Percentiles rank a stretch among this genome's conserved stretches.
phyloP scores from a whole-genome alignment of 2,888 invertebrate genomes.

The Melinaea menophilus region DNA sequence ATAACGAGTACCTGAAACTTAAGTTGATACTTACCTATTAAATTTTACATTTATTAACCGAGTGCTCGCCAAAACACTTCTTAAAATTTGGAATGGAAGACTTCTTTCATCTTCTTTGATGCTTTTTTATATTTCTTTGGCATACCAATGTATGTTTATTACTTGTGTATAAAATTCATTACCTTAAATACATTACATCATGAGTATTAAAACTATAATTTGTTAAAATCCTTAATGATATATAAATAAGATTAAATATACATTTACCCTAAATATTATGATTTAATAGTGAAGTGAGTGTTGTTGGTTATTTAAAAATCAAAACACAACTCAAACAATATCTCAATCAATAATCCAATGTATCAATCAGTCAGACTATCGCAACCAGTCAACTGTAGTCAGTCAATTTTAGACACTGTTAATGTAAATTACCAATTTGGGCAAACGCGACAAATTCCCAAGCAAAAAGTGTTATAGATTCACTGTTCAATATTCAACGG shows the following conservation, averaged over 20 bases:
- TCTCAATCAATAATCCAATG: too few species aligned
- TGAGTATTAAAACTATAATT: too few species aligned
- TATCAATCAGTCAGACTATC: slow-evolving; percentile 23
- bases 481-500: slow-evolving; percentile 54
- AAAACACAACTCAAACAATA: too few species aligned
- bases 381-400: slow-evolving; percentile 36
- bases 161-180: too few species aligned
- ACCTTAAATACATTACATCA: too few species aligned
- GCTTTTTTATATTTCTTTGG: not conserved
- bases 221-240: too few species aligned
- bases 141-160: not conserved
- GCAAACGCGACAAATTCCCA: slow-evolving; percentile 52
- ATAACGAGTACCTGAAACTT: not conserved
- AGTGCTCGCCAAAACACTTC: slow-evolving; percentile 20
- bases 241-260: too few species aligned
- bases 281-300: too few species aligned
- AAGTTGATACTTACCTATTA: slow-evolving; percentile 2
- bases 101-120: slow-evolving; percentile 31
- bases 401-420: slow-evolving; percentile 47
- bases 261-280: too few species aligned
- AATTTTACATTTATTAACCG: slow-evolving; percentile 19
- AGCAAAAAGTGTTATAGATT: slow-evolving; percentile 55
- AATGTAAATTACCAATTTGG: slow-evolving; percentile 64
- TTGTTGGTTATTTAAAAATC: too few species aligned
- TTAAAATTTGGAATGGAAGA: slow-evolving; percentile 27